Evolutionary conservation across 2,113 vertebrate species (phyloP), one percentile per base, ranked within the genome.

Genomic region (Cettia cetti): DNA sequence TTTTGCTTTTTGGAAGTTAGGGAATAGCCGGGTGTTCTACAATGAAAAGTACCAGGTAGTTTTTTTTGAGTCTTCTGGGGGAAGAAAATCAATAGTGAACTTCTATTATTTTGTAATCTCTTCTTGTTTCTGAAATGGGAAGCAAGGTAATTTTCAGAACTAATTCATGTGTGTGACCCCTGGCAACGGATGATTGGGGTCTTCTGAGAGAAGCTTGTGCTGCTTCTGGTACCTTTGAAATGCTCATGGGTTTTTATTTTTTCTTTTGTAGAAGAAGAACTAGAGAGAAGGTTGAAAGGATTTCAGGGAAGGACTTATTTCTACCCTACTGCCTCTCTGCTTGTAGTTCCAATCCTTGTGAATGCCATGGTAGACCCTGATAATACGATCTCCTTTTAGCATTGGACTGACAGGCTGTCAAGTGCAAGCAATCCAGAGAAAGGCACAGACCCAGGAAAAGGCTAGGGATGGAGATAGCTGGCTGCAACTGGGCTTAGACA

Each of bases 321-420:
- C 74, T 87, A 23, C 44, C 28, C 31, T 63, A 6, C 24, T 96
- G 47, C 74, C 82, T 13, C 21, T 68, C 44, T 59, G 2, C 35
- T 50, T 64, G 45, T 71, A 39, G 69, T 52, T 75, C 37, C 0
- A 0, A 37, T 82, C 19, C 15, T 71, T 60, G 64, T 0, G 2
- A 75, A 19, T 44, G 65, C 40, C 14, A 1, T 45, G 77, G 69
- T 31, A 79, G 78, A 72, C 44, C 33, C 53, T 71, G 84, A 76
- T 52, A 85, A 40, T 16, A 1, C 9, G 24, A 64, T 63, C 39
- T 70, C 23, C 11, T 1, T 56, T 71, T 90, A n/a, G 49, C 66
- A 86, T 60, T 37, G 53, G 66, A 69, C 66, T 92, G 82, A 82
- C 79, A 86, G 57, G 49, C 82, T 94, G 86, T 76, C 49, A 80